A percentile compares a stretch with the other conserved stretches of the same genome.
phyloP scores from a whole-genome alignment of 2,797 vertebrate species.

The Tadarida brasiliensis region DNA sequence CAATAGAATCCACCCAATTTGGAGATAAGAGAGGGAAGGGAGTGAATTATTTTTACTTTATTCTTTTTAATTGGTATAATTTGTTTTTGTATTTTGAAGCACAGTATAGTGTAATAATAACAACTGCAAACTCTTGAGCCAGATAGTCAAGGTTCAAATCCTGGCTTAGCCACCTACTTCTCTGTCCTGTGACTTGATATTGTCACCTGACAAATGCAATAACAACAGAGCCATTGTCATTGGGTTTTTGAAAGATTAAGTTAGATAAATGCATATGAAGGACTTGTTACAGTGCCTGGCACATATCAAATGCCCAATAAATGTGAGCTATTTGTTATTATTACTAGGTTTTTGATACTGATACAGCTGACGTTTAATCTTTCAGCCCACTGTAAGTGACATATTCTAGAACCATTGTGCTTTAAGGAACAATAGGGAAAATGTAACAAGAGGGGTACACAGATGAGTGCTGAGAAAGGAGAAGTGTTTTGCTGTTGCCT shows the following conservation, averaged over 20 bases:
- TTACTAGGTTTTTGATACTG: neutral
- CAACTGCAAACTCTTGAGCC: neutral
- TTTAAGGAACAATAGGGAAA: slow-evolving; percentile 25
- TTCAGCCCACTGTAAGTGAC: neutral
- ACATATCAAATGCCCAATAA: neutral
- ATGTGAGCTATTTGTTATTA: neutral
- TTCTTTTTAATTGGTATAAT: neutral
- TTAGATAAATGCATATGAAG: slow-evolving; percentile 8
- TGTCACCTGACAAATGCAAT: slow-evolving; percentile 10
- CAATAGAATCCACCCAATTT: neutral
- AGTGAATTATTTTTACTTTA: neutral
- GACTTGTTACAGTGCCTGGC: neutral
- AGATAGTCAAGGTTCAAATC: slow-evolving; percentile 2
- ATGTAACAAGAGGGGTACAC: neutral
- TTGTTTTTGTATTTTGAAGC: slow-evolving; percentile 7
- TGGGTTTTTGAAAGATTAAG: neutral
- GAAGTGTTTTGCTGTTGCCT: neutral
- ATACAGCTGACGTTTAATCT: neutral
- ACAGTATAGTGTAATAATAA: neutral
- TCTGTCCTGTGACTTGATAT: neutral
- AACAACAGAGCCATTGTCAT: neutral
- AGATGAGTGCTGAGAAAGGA: neutral
- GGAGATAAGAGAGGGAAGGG: neutral
- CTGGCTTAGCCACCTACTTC: neutral
- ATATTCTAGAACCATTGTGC: neutral